Conservation (phyloP, 2,113 vertebrate genomes). For the Empidonax alnorum region DNA sequence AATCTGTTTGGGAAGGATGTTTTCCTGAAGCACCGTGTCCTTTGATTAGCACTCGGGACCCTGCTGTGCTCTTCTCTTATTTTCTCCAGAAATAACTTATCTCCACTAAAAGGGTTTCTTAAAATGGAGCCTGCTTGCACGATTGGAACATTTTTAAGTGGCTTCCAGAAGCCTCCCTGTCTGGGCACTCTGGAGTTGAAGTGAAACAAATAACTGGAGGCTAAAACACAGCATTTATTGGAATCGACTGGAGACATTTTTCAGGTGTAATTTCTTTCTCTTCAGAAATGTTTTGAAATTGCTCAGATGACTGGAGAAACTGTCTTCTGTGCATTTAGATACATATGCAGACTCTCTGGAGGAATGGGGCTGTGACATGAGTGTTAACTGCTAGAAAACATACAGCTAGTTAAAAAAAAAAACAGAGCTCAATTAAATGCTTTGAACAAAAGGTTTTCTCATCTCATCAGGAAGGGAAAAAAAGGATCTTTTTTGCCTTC, state of each 20-base stretch:
- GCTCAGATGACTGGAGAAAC: neutral
- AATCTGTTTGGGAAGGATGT: neutral
- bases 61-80: neutral
- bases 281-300: neutral
- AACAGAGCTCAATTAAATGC: neutral
- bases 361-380: neutral
- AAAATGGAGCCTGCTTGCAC: neutral
- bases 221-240: neutral
- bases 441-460: neutral
- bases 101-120: neutral
- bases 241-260: neutral
- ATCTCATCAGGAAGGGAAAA: neutral
- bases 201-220: neutral
- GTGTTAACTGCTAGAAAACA: neutral
- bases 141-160: rapidly evolving
- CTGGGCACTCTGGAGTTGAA: neutral
- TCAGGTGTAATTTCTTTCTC: neutral
- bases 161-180: neutral
- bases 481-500: neutral
- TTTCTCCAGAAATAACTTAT: neutral
- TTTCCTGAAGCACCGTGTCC: neutral
- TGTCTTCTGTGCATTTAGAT: neutral
- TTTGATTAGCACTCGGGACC: neutral
- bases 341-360: neutral
- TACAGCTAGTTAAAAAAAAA: neutral